Evolutionary conservation across 1,140 invertebrate species (phyloP).

Genomic region (Hycleus phaleratus): DNA sequence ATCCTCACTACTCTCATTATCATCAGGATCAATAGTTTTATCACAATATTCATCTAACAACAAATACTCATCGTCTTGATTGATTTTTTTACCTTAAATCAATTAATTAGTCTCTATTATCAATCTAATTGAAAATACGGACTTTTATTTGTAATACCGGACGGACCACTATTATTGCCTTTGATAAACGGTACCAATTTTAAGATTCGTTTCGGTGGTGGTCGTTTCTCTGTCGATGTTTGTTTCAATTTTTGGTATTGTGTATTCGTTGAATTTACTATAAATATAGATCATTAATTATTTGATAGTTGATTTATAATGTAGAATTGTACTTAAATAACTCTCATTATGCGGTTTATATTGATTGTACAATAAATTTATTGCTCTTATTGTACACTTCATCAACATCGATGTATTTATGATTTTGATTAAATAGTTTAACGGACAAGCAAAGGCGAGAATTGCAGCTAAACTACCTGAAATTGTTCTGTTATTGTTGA

Average conservation of each 20-base stretch:
- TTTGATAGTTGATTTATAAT: not conserved
- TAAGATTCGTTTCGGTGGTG: conserved; percentile 1
- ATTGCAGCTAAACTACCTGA: conserved; percentile 56
- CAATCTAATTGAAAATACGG: not conserved
- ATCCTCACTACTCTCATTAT: conserved; percentile 21
- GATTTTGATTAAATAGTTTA: conserved; percentile 39
- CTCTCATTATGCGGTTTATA: not conserved
- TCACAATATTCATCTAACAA: conserved; percentile 45
- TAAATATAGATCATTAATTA: not conserved
- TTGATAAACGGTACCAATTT: not conserved
- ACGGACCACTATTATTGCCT: too few species aligned
- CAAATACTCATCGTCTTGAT: conserved; percentile 41
- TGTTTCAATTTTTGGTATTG: conserved; percentile 20
- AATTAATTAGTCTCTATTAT: not conserved
- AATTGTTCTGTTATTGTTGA: conserved; percentile 24
- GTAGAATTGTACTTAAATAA: conserved; percentile 1
- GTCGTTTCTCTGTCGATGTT: conserved; percentile 6
- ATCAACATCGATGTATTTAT: conserved; percentile 31
- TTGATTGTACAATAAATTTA: conserved; percentile 8
- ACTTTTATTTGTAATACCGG: too few species aligned
- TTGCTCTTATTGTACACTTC: conserved; percentile 29
- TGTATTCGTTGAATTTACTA: conserved; percentile 11
- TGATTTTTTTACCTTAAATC: not conserved
- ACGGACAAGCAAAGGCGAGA: conserved; percentile 56
- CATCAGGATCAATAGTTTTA: conserved; percentile 14